These are phyloP conservation scores for Misgurnus anguillicaudatus DNA, from an alignment of 2,113 vertebrate genomes.

Conservation along the genomic window DNA sequence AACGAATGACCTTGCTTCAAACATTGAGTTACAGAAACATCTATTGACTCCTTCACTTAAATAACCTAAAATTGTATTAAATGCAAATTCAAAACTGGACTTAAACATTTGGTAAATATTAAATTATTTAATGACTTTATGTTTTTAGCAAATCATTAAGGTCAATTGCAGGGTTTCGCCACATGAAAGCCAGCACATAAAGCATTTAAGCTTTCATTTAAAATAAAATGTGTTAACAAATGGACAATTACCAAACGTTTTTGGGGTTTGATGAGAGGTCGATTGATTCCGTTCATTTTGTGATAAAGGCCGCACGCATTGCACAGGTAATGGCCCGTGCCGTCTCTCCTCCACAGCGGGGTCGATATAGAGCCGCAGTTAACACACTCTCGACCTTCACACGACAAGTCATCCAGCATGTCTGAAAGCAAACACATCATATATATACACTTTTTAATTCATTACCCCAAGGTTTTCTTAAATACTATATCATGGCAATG, in stretches of 20 bases:
- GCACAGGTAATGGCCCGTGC: conserved; percentile 96
- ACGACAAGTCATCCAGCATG: conserved; percentile 83
- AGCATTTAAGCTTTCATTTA: background rate
- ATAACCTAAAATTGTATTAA: too few relatives aligned
- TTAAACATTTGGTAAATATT: too few relatives aligned
- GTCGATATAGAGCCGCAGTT: conserved; percentile 98
- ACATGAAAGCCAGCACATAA: too few relatives aligned
- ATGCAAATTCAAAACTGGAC: too few relatives aligned
- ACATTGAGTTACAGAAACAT: too few relatives aligned
- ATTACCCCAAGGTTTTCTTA: background rate
- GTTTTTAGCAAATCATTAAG: too few relatives aligned
- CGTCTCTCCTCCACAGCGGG: conserved; percentile 93
- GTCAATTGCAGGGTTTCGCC: too few relatives aligned
- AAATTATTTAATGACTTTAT: too few relatives aligned
- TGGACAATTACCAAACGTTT: conserved; percentile 87
- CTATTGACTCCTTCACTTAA: too few relatives aligned
- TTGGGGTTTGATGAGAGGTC: conserved; percentile 92
- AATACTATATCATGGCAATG: background rate
- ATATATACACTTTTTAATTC: background rate
- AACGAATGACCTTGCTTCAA: too few relatives aligned
- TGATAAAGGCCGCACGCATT: conserved; percentile 98
- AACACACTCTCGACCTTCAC: conserved; percentile 92
- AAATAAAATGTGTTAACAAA: background rate
- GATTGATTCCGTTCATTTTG: conserved; percentile 97
- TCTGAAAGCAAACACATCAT: conserved; percentile 66